Base-by-base conservation (phyloP, 2,797 vertebrate species). In the Poecilia wingei region DNA sequence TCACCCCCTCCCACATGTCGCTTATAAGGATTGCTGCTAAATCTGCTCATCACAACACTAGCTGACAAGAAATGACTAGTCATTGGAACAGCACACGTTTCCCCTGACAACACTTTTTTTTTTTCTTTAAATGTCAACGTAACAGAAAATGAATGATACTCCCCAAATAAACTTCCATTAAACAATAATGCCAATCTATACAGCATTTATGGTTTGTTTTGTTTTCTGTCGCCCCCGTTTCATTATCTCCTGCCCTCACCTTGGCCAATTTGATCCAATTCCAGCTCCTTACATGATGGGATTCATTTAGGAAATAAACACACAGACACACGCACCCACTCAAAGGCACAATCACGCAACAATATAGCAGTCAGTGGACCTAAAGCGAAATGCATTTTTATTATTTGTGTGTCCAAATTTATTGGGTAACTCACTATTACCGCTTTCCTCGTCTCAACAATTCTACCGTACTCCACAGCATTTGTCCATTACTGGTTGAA, bases 401-500 rank as follows among this genome's bases (percentile, higher is more conserved):
- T 86, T 87, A 75, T 86, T 87, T 84, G 59, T 89, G 79, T 82
- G 70, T 68, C 72, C 59, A 82, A 86, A 87, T 71, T 68, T 22
- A 14, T 53, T 57, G 14, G 80, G 39, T 80, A 81, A 71, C 78
- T 76, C 64, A 43, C 76, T 72, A 79, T 86, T 68, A 76, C 83
- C 43, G 76, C 49, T 75, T 79, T 88, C 70, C 47, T 86, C 82
- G 74, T 79, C 86, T 88, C 76, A 75, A 80, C 82, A 74, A 74
- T 82, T 88, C 72, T 77, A 71, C 41, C 68, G 75, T 10, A 66
- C 49, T 84, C 74, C 85, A 87, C 76, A 84, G 68, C 71, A 85
- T 87, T 84, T 87, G 72, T 89, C 82, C 79, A 71, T 86, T 85
- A 84, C 78, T 86, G 76, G 76, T 61, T 80, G 80, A 87, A 86